Conservation (phyloP, 2,797 vertebrate genomes). For the Meriones psammophilus region DNA sequence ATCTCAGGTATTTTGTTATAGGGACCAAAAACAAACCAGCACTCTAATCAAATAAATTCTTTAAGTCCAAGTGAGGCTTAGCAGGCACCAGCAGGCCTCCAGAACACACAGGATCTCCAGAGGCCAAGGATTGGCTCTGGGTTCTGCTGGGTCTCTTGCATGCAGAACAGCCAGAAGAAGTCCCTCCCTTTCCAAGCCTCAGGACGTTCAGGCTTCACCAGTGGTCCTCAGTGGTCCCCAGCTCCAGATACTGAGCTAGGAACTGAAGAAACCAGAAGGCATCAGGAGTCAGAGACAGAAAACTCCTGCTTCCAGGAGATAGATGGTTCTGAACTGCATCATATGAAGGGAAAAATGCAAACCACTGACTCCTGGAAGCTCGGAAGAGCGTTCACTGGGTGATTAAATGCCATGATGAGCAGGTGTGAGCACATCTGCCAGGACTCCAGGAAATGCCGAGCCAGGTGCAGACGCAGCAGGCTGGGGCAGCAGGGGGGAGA, state of each 20-base stretch:
- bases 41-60: neutral
- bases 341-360: slow-evolving; percentile 8
- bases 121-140: neutral
- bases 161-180: neutral
- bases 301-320: neutral
- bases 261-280: neutral
- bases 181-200: fast-evolving
- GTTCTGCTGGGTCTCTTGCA: neutral
- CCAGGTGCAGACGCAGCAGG: slow-evolving; percentile 62
- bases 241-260: neutral
- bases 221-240: neutral
- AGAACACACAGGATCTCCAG: neutral
- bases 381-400: slow-evolving; percentile 55
- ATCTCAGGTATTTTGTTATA: neutral
- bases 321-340: slow-evolving; percentile 36
- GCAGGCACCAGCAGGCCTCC: neutral
- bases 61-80: neutral
- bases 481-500: neutral
- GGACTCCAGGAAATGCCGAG: neutral
- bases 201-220: neutral
- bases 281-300: neutral
- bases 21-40: neutral
- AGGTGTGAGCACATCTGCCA: slow-evolving; percentile 30
- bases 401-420: slow-evolving; percentile 67
- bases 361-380: slow-evolving; percentile 60